Conservation (phyloP, 53 echinoderm and acorn worm species). For the Stichopus horrens region DNA sequence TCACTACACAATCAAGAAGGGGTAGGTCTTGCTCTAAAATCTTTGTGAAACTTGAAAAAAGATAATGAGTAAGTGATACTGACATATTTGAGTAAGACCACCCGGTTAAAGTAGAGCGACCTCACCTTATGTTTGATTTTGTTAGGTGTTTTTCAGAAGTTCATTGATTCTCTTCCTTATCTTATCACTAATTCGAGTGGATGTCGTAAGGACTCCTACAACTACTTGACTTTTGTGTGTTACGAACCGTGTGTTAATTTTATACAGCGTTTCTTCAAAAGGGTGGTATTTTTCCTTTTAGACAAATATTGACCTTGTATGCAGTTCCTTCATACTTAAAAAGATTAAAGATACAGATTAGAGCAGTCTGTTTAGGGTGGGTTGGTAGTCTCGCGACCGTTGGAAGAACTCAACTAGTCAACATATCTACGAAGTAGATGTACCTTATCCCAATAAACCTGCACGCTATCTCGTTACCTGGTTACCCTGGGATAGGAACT, state of each 20-base stretch:
- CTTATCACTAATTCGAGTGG: conserved; percentile 2
- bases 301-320: conserved; percentile 12
- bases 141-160: neutral
- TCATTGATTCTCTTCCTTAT: neutral
- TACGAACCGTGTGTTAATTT: neutral
- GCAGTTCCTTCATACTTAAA: neutral
- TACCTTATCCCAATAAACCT: conserved; percentile 25
- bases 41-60: no score
- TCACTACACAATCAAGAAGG: no score
- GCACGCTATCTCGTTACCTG: neutral
- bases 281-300: neutral
- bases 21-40: no score
- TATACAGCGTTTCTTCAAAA: neutral
- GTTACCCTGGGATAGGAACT: conserved; percentile 20
- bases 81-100: no score
- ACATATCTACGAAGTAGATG: neutral
- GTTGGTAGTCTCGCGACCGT: neutral
- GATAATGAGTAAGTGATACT: no score
- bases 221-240: conserved; percentile 26
- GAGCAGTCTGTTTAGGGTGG: neutral
- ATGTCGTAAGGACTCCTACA: conserved; percentile 4
- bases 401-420: neutral
- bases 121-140: neutral
- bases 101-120: neutral
- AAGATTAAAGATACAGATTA: conserved; percentile 12